Conservation (phyloP, 2,888 invertebrate species). For the Parelbella ahira region DNA sequence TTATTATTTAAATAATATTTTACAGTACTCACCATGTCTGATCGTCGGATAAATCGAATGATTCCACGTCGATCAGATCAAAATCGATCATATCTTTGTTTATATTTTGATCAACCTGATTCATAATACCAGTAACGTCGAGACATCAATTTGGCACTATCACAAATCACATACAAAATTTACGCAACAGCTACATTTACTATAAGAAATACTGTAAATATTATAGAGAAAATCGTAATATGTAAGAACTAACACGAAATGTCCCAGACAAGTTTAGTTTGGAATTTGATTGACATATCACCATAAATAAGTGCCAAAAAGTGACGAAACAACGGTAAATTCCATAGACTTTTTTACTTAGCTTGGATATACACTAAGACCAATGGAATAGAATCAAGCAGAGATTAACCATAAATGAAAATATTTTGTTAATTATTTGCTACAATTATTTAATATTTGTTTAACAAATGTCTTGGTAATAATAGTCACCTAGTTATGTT, state of each 20-base stretch:
- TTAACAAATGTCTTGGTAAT: too few relatives aligned
- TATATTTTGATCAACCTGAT: slow-evolving; percentile 77
- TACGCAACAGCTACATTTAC: slow-evolving; percentile 61
- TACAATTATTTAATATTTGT: too few relatives aligned
- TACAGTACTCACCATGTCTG: slow-evolving; percentile 80
- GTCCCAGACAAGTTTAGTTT: slow-evolving; percentile 67
- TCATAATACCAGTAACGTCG: slow-evolving; percentile 61
- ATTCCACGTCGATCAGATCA: slow-evolving; percentile 80
- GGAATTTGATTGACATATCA: slow-evolving; percentile 66
- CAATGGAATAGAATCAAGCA: too few relatives aligned
- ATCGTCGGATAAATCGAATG: slow-evolving; percentile 77
- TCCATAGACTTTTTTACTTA: slow-evolving; percentile 40
- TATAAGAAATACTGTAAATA: slow-evolving; percentile 59
- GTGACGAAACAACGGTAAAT: slow-evolving; percentile 59
- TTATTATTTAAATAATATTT: slow-evolving; percentile 8
- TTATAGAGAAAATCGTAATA: slow-evolving; percentile 57
- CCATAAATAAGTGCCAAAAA: slow-evolving; percentile 55
- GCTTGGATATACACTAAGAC: too few relatives aligned
- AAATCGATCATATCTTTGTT: slow-evolving; percentile 78
- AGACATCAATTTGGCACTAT: slow-evolving; percentile 77
- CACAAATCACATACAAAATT: slow-evolving; percentile 63
- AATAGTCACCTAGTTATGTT: too few relatives aligned
- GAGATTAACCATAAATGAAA: too few relatives aligned
- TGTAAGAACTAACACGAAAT: slow-evolving; percentile 62
- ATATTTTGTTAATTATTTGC: too few relatives aligned